Evolutionary conservation across 2,888 invertebrate genomes (phyloP), one percentile per base, ranked within the genome.

Genomic region (Quadroppia sp.): DNA sequence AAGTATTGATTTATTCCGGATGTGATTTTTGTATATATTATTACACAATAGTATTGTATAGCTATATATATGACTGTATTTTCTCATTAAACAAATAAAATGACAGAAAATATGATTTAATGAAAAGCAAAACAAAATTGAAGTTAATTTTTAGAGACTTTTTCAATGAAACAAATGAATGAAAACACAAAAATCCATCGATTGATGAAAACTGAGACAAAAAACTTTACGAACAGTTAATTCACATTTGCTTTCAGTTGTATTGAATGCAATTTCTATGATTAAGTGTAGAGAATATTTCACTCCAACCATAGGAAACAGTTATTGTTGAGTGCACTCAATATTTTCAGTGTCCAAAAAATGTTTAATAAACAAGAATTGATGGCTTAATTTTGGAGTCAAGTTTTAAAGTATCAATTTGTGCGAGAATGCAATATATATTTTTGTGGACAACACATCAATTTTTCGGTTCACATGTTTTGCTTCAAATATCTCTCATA

Each of bases 361-460:
- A n/a, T n/a, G 6, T 53, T 53, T 53, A 53, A 53, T 53, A 53
- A 45, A 7, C 6, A 45, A 53, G 23, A 53, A 53, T 53, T 53
- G 53, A 53, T 53, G 23, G 13, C 13, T 53, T 53, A 53, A 53
- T 53, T 53, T 50, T 20, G 28, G 28, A 13, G 23, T 2, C 23
- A 53, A 23, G 6, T 45, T 53, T 53, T 53, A 53, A 53, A 53
- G 23, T 53, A 53, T 53, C 53, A 53, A 23, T 53, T 53, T 53
- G 23, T 23, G 23, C 4, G 23, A 7, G 6, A 45, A 53, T 53
- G 53, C 9, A 53, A 53, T 53, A 53, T n/a, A n/a, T n/a, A 53
- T 53, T 17, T 53, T 13, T 20, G 9, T 17, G 17, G 45, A 45
- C 45, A 45, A 15, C 36, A 36, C 36, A 36, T 36, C 36, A 36